Evolutionary conservation across 2,888 invertebrate species (phyloP).

Genomic region (Melangyna quadrimaculata): DNA sequence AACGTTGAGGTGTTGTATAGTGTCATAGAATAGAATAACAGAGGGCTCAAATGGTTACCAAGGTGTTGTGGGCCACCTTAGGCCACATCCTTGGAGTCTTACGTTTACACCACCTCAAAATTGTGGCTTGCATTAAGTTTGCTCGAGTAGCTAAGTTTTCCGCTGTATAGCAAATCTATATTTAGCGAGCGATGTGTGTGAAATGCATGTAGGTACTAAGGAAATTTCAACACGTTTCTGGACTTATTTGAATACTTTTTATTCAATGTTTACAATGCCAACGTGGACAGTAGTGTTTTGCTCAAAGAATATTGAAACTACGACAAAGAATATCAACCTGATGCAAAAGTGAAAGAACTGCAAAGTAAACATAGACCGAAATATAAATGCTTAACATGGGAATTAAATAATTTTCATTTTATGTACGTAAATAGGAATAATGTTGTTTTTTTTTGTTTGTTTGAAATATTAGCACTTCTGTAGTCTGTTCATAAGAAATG

Average conservation of each 20-base stretch:
- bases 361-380: background rate
- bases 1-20: constrained; percentile 7
- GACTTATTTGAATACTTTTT: constrained; percentile 52
- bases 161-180: background rate
- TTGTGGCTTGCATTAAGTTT: constrained; percentile 11
- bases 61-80: constrained; percentile 23
- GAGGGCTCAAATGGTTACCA: constrained; percentile 17
- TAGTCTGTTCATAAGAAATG: constrained; percentile 15
- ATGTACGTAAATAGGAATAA: constrained; percentile 6
- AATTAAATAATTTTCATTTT: constrained; percentile 51
- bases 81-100: background rate
- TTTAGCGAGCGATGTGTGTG: constrained; percentile 1
- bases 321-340: background rate
- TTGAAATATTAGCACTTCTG: constrained; percentile 32
- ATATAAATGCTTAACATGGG: constrained; percentile 21
- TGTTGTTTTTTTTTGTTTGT: background rate
- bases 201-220: constrained; percentile 24
- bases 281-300: background rate
- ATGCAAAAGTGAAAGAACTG: background rate
- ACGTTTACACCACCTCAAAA: background rate
- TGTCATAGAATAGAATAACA: background rate
- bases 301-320: background rate
- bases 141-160: background rate
- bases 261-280: constrained; percentile 22
- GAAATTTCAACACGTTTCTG: constrained; percentile 64